Percentiles rank a stretch among this genome's conserved stretches.
Conservation (phyloP, 2,888 invertebrate genomes). For the Stenodema calcarata region DNA sequence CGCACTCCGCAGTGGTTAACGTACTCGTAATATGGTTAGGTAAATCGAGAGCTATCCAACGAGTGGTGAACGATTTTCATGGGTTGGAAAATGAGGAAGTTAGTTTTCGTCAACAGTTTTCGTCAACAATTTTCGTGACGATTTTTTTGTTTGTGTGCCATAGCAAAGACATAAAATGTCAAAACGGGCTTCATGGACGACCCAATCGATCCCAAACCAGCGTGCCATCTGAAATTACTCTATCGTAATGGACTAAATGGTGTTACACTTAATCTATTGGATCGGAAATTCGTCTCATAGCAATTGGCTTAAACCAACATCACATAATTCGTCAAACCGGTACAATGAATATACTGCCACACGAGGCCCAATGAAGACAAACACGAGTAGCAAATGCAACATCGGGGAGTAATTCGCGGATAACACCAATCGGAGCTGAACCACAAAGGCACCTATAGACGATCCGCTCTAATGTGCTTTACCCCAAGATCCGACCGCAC, state of each 20-base stretch:
- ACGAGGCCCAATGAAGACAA: background rate
- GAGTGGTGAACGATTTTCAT: too few relatives aligned
- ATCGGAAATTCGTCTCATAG: background rate
- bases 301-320: background rate
- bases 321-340: background rate
- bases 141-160: too few relatives aligned
- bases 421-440: background rate
- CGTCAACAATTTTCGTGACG: too few relatives aligned
- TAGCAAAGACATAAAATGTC: too few relatives aligned
- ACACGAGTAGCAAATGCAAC: background rate
- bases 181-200: too few relatives aligned
- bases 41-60: too few relatives aligned
- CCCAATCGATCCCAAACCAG: too few relatives aligned
- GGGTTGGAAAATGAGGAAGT: too few relatives aligned
- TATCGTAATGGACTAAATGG: background rate
- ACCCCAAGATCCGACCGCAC: background rate
- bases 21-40: too few relatives aligned
- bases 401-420: background rate
- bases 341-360: background rate
- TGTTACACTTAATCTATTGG: background rate
- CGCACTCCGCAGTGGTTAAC: too few relatives aligned
- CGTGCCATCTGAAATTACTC: too few relatives aligned
- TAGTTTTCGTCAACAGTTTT: too few relatives aligned
- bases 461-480: background rate
- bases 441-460: background rate